Base-by-base conservation (phyloP, 2,888 invertebrate genomes). In the Boloria euphrosyne region DNA sequence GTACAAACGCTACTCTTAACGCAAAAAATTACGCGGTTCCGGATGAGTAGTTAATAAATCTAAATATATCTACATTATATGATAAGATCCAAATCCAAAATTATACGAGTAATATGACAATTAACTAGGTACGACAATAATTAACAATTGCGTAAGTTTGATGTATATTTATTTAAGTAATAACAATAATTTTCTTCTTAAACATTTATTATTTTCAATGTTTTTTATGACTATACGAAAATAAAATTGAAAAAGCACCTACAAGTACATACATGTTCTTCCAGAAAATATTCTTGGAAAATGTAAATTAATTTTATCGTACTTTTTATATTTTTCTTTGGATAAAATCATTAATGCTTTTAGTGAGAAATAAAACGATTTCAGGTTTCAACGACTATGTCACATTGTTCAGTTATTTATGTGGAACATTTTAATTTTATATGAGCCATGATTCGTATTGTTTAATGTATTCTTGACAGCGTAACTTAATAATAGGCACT, bases 331-430 rank as follows among this genome's bases (percentile, higher is more conserved):
- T 59, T 49, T 49, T 38, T 59, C 27, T 49, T 49, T 1, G 49
- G 4, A 49, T 3, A 59, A 31, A 49, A 14, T n/a, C 49, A 31
- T 59, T 27, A 59, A 59, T 14, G 49, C 27, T 22, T 16, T 54
- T 54, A 17, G 59, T 46, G 46, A 27, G 43, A 62, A 52, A 67
- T 65, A 67, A 61, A 67, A 61, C 52, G 60, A 57, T 65, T 49
- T 63, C 46, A 17, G 47, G 55, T 69, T 63, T 61, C 63, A 66
- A 61, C 60, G 47, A 31, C 52, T 59, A 57, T 58, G 60, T 65
- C 62, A 64, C 61, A 67, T 58, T 64, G 53, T 67, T 46, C 18
- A 38, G 22, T 65, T 62, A 69, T 67, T 67, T 69, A 65, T 50
- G 31, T 5, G 49, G 4, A 62, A 62, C 58, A 64, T 70, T 55